These are phyloP conservation scores for Ophonus ardosiacus DNA, from an alignment of 2,888 invertebrate species.

Conservation along the genomic window DNA sequence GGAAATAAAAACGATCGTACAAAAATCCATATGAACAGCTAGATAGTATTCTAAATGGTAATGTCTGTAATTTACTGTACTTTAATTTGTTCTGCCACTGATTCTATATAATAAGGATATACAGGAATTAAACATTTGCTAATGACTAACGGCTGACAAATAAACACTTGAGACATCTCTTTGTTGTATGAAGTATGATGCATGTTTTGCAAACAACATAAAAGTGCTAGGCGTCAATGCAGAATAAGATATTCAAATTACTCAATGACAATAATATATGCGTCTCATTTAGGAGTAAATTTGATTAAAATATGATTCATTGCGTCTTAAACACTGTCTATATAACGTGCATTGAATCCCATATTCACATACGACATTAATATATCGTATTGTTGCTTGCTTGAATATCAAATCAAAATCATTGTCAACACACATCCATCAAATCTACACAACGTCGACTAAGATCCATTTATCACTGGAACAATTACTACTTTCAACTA, in stretches of 20 bases:
- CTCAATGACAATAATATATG: constrained; percentile 43
- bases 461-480: constrained; percentile 27
- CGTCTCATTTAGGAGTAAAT: constrained; percentile 37
- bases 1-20: too few species aligned
- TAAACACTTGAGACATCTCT: not conserved
- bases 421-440: constrained; percentile 56
- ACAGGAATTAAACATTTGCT: too few species aligned
- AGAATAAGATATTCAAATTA: constrained; percentile 24
- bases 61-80: too few species aligned
- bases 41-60: too few species aligned
- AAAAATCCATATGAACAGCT: too few species aligned
- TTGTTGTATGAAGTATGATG: constrained; percentile 1
- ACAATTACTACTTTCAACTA: constrained; percentile 44
- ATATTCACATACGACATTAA: constrained; percentile 50
- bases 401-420: constrained; percentile 49
- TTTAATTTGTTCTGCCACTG: too few species aligned
- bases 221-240: not conserved
- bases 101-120: too few species aligned
- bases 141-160: not conserved
- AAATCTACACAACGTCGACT: constrained; percentile 12
- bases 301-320: constrained; percentile 51
- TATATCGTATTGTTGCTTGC: constrained; percentile 43
- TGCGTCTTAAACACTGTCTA: constrained; percentile 21
- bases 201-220: not conserved
- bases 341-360: constrained; percentile 32